phyloP scores from a whole-genome alignment of 2,797 vertebrate species.

The Coregonus suidteri region DNA sequence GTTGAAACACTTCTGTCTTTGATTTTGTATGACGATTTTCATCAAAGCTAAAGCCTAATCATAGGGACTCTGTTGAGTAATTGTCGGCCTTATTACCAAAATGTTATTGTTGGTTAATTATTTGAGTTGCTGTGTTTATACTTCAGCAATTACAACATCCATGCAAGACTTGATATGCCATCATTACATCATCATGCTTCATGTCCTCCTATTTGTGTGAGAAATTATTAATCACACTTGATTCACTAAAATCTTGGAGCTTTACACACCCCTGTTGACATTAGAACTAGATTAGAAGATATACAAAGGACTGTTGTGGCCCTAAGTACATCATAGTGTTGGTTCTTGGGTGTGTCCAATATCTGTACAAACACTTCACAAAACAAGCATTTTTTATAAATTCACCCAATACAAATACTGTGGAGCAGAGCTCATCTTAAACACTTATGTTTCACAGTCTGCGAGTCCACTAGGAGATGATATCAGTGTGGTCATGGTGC shows the following conservation, averaged over 20 bases:
- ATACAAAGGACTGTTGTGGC: slow-evolving; percentile 11
- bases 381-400: slow-evolving; percentile 16
- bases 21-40: background rate
- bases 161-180: slow-evolving; percentile 4
- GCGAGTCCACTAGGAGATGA: background rate
- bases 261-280: slow-evolving; percentile 6
- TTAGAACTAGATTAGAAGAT: slow-evolving; percentile 23
- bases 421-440: slow-evolving; percentile 6
- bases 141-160: slow-evolving; percentile 2
- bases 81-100: background rate
- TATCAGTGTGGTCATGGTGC: slow-evolving; percentile 18
- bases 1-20: background rate
- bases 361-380: slow-evolving; percentile 40
- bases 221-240: background rate
- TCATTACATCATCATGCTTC: background rate
- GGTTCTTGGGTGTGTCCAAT: slow-evolving; percentile 38
- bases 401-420: slow-evolving; percentile 5
- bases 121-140: slow-evolving; percentile 13
- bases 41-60: background rate
- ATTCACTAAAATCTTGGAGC: too few relatives aligned
- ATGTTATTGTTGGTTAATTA: background rate
- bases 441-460: slow-evolving; percentile 10
- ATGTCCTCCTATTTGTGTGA: background rate
- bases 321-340: slow-evolving; percentile 32
- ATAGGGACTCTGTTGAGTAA: background rate